These are phyloP conservation scores for Orthosia gothica DNA, from an alignment of 2,888 invertebrate genomes.

Conservation along the genomic window DNA sequence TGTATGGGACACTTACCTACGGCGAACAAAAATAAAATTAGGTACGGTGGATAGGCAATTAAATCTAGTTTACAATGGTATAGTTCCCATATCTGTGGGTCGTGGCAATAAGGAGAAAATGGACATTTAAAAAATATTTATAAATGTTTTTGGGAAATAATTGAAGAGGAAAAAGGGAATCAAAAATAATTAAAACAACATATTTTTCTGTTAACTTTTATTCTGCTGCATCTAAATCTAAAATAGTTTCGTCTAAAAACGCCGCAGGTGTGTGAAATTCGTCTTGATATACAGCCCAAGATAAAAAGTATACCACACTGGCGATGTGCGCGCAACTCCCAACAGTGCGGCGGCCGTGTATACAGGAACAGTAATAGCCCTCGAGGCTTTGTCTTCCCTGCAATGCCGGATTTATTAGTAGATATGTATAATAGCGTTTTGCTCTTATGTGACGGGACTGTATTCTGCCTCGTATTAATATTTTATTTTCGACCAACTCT, in stretches of 20 bases:
- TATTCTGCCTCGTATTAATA: conserved; percentile 29
- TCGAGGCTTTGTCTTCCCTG: conserved; percentile 32
- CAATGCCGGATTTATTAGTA: conserved; percentile 15
- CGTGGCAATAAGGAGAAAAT: conserved; percentile 19
- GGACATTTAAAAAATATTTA: conserved; percentile 18
- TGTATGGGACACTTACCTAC: background rate
- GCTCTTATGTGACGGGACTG: conserved; percentile 15
- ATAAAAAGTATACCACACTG: too few relatives aligned
- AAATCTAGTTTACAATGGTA: conserved; percentile 27
- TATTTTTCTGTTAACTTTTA: background rate
- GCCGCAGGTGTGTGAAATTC: conserved; percentile 13
- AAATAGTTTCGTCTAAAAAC: conserved; percentile 13
- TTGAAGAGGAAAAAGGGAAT: conserved; percentile 17
- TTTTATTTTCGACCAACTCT: conserved; percentile 13
- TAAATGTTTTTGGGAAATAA: conserved; percentile 15
- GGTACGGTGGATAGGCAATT: conserved; percentile 19
- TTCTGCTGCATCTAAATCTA: conserved; percentile 17
- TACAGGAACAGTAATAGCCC: conserved; percentile 36
- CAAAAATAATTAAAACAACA: conserved; percentile 15
- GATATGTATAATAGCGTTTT: conserved; percentile 19
- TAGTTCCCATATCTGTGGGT: conserved; percentile 22
- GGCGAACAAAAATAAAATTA: background rate
- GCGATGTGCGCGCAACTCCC: too few relatives aligned
- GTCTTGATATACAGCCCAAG: conserved; percentile 3
- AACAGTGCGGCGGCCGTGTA: conserved; percentile 31